phyloP scores from a whole-genome alignment of 2,888 invertebrate genomes.

The Orthonychiurus folsomi region DNA sequence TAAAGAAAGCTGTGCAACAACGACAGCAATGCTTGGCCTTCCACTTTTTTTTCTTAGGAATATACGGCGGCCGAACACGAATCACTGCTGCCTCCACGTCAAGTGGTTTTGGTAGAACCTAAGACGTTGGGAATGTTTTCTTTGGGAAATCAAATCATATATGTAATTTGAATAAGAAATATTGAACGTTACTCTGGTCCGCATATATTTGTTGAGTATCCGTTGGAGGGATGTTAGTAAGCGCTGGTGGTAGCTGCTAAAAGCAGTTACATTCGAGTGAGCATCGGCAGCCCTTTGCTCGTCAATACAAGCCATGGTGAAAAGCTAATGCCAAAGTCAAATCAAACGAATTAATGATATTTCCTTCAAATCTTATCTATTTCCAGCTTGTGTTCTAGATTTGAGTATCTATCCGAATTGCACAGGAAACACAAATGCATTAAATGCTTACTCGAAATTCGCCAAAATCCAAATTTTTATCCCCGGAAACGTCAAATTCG shows the following conservation, averaged over 20 bases:
- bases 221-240: constrained; percentile 24
- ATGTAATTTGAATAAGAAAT: background rate
- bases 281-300: constrained; percentile 29
- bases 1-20: no score
- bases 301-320: constrained; percentile 40
- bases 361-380: constrained; percentile 6
- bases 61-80: background rate
- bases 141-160: background rate
- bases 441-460: constrained; percentile 30
- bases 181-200: constrained; percentile 23
- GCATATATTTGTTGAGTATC: constrained; percentile 22
- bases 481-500: constrained; percentile 39
- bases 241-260: constrained; percentile 23
- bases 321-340: constrained; percentile 24
- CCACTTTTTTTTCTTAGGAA: background rate
- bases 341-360: background rate
- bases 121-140: background rate
- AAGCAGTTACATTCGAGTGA: constrained; percentile 29
- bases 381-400: no score
- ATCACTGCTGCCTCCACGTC: constrained; percentile 1
- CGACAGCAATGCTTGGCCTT: no score
- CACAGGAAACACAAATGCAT: background rate
- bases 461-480: constrained; percentile 34
- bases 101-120: constrained; percentile 6
- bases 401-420: background rate